phyloP scores from a whole-genome alignment of 1,140 invertebrate genomes.

The Agraylea sexmaculata region DNA sequence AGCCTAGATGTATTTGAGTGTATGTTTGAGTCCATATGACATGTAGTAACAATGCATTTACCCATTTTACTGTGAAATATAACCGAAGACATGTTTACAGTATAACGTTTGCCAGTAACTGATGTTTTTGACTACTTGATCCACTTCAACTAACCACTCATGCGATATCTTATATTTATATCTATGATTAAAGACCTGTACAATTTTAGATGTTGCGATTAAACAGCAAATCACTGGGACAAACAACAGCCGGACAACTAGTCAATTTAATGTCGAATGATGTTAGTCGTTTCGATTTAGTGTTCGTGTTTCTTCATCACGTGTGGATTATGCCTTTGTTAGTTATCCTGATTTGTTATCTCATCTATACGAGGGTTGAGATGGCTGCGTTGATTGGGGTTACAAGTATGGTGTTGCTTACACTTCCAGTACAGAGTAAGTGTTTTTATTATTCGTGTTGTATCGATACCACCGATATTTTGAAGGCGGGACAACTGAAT shows the following conservation, averaged over 20 bases:
- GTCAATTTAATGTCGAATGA: conserved; percentile 81
- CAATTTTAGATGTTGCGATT: conserved; percentile 43
- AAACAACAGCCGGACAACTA: conserved; percentile 67
- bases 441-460: conserved; percentile 20
- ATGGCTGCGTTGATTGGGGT: conserved; percentile 58
- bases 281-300: conserved; percentile 50
- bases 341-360: conserved; percentile 40
- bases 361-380: conserved; percentile 59
- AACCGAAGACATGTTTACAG: no score
- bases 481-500: neutral
- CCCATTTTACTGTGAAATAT: no score
- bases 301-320: conserved; percentile 48
- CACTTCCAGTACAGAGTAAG: conserved; percentile 54
- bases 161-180: no score
- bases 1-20: no score
- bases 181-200: conserved; percentile 11
- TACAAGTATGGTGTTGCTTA: conserved; percentile 43
- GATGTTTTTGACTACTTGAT: no score
- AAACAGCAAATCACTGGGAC: conserved; percentile 50
- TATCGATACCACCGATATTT: neutral
- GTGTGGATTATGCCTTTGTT: conserved; percentile 63
- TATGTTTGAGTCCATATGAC: no score
- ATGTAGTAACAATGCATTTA: no score
- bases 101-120: no score
- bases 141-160: no score